These are phyloP conservation scores for Lerista edwardsae DNA, from an alignment of 2,797 vertebrate genomes.

Conservation along the genomic window DNA sequence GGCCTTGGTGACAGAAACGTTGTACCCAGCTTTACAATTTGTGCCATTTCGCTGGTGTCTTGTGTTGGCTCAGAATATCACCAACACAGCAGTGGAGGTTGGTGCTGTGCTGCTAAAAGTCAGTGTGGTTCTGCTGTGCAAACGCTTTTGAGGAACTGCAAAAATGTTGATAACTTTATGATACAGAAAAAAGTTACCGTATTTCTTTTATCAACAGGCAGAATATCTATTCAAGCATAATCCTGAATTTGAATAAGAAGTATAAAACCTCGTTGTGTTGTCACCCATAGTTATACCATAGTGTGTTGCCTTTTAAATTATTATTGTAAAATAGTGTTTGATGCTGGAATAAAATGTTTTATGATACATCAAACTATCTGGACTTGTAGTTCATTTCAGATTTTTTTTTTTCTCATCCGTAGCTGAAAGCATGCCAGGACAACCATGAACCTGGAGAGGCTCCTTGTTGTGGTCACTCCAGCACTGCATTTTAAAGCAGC, in stretches of 20 bases:
- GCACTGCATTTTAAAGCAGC: no score
- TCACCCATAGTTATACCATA: not conserved
- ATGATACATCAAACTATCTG: not conserved
- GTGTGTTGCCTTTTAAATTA: not conserved
- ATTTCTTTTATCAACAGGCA: constrained; percentile 80
- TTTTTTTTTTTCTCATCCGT: not conserved
- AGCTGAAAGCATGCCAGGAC: not conserved
- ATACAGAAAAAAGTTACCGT: constrained; percentile 12
- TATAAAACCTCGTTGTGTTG: not conserved
- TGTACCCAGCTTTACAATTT: no score
- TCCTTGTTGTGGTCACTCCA: no score
- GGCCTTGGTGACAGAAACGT: no score
- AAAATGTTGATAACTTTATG: constrained; percentile 8
- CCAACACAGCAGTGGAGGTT: no score
- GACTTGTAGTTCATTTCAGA: not conserved
- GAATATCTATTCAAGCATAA: constrained; percentile 91
- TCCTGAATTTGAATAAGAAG: constrained; percentile 73
- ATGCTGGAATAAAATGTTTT: constrained; percentile 6
- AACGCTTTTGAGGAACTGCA: not conserved
- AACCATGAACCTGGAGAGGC: no score
- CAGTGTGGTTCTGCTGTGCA: no score
- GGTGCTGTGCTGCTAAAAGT: no score
- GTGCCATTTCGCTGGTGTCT: no score
- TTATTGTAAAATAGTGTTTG: constrained; percentile 2
- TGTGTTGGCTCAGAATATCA: no score